Evolutionary conservation across 2,113 vertebrate species (phyloP).

Genomic region (Solea senegalensis): DNA sequence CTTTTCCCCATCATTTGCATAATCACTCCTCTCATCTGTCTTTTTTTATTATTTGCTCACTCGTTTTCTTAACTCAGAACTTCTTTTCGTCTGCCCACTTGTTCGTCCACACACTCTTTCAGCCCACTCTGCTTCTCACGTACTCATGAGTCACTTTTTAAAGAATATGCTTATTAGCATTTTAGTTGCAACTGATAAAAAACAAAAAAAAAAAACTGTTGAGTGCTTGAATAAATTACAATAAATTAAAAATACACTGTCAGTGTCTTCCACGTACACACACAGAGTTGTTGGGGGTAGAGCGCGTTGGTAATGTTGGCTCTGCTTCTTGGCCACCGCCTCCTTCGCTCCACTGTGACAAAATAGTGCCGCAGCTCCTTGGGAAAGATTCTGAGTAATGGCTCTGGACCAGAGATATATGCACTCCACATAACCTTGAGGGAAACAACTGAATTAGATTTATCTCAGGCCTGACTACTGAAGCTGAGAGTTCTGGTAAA

Average conservation of each 20-base stretch:
- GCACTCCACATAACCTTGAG: background rate
- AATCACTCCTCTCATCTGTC: background rate
- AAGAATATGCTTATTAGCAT: conserved; percentile 18
- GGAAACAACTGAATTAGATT: background rate
- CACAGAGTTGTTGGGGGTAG: background rate
- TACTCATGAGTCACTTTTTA: background rate
- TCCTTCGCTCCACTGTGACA: conserved; percentile 14
- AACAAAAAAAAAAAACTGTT: background rate
- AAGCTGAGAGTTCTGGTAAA: background rate
- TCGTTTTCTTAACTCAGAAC: background rate
- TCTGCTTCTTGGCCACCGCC: conserved; percentile 29
- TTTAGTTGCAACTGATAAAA: conserved; percentile 6
- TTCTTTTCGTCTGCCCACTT: background rate
- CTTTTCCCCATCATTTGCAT: background rate
- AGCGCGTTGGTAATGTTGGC: conserved; percentile 44
- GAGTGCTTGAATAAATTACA: conserved; percentile 14
- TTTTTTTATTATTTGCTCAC: background rate
- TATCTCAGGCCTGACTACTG: background rate
- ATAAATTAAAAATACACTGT: background rate
- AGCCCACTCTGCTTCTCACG: background rate
- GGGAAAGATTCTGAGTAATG: conserved; percentile 39
- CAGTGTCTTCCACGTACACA: background rate
- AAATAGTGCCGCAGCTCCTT: conserved; percentile 17
- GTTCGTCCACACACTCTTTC: background rate
- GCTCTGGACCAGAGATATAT: conserved; percentile 13